Base-by-base conservation (phyloP, 2,113 vertebrate species). In the Gymnorhina tibicen region DNA sequence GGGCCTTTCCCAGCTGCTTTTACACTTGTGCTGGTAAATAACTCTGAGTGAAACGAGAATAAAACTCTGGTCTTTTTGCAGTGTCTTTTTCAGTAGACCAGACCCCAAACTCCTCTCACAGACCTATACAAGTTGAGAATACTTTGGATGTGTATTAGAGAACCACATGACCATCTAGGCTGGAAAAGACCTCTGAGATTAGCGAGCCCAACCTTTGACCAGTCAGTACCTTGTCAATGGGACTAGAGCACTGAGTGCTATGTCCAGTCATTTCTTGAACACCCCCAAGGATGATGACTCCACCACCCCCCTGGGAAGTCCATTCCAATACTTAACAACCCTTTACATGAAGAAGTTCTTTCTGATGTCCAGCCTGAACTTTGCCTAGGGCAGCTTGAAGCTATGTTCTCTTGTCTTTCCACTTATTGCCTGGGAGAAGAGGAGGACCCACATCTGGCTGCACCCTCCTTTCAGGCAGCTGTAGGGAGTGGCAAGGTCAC, bases 371-470 rank as follows among this genome's bases (percentile, higher is more conserved):
- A 46, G 8, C 27, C 12, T 44, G 22, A 80, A 28, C 19, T 56
- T 66, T 33, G 6, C 17, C 21, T 22, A 15, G 26, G 16, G 52
- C 22, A 58, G 15, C 15, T 33, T 50, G 22, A 66, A 32, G 22
- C 2, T 1, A 2, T 19, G 18, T 23, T 35, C 21, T 44, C 15
- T 66, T 42, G 5, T 58, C 10, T 12, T 50, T 12, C 13, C 15
- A 7, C 42, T 66, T 32, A 3, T 1, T 19, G 27, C 8, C 42
- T 23, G 30, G 11, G 21, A 58, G 26, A 56, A 64, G 35, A 63
- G 30, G 20, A 9, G 0, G 0, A 13, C 2, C 13, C 16, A 7
- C 35, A 15, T 6, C 10, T 80, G 17, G 7, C 67, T 58, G 13
- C 32, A 42, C 3, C 11, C 6, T 18, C 21, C 16, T 88, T 56